Percentiles rank a stretch among this genome's conserved stretches.
Conservation (phyloP, 2,113 vertebrate species). For the Pithys albifrons region DNA sequence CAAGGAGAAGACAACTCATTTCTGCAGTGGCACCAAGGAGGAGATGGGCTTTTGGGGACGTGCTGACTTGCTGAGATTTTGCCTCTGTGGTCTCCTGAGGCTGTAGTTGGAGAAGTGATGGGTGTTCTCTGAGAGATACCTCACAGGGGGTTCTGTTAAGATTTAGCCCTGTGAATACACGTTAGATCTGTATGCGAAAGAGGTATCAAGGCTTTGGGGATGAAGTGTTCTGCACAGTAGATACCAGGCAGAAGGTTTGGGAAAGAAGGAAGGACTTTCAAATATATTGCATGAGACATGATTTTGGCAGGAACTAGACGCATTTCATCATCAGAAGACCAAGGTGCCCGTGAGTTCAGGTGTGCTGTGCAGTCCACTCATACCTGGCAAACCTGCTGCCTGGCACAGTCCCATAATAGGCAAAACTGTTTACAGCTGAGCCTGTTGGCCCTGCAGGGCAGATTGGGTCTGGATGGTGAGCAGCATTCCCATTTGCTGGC, state of each 20-base stretch:
- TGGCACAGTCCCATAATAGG: not conserved
- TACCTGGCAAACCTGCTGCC: not conserved
- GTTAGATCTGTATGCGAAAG: rapidly evolving
- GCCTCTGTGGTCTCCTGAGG: not conserved
- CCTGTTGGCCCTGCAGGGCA: not conserved
- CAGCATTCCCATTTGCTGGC: not conserved
- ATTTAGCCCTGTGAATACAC: not conserved
- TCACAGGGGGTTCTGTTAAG: not conserved
- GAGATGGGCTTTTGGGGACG: not conserved
- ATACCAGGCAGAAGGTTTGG: not conserved
- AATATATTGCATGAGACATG: not conserved
- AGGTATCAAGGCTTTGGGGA: not conserved
- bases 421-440: not conserved
- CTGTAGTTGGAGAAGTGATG: not conserved
- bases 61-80: not conserved
- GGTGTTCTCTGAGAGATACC: not conserved
- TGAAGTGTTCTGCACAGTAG: not conserved
- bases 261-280: not conserved
- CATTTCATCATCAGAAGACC: not conserved
- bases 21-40: not conserved
- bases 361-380: not conserved
- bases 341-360: not conserved
- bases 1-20: not conserved
- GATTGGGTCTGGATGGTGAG: not conserved
- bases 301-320: not conserved